These are phyloP conservation scores for Sorex fumeus DNA, from an alignment of 2,113 vertebrate genomes.

Conservation along the genomic window DNA sequence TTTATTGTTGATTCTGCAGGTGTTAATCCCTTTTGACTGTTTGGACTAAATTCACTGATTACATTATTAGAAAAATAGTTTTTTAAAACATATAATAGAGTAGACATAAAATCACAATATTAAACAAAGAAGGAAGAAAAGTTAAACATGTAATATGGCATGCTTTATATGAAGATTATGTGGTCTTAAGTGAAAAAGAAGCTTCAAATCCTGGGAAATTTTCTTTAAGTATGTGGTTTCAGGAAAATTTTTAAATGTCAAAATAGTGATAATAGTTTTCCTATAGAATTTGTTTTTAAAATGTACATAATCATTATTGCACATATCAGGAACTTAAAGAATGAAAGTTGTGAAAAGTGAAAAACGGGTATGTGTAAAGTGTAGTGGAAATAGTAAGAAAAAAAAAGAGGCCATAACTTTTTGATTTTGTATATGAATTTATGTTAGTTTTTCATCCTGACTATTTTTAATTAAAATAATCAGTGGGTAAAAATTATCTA, in stretches of 20 bases:
- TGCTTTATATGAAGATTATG: not conserved
- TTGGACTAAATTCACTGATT: slow-evolving; percentile 31
- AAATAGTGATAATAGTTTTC: slow-evolving; percentile 1
- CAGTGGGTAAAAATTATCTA: not conserved
- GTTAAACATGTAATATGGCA: not conserved
- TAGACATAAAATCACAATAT: not conserved
- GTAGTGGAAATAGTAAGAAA: not conserved
- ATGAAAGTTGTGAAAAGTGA: slow-evolving; percentile 13
- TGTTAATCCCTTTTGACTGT: not conserved
- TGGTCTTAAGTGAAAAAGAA: not conserved
- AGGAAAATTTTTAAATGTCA: slow-evolving; percentile 2
- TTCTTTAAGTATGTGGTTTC: slow-evolving; percentile 24
- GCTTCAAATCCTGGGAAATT: not conserved
- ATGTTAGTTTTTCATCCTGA: not conserved
- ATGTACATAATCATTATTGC: not conserved
- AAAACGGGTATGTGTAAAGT: not conserved
- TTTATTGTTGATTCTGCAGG: not conserved
- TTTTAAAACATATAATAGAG: not conserved
- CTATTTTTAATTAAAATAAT: slow-evolving; percentile 38
- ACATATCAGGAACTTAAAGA: slow-evolving; percentile 61
- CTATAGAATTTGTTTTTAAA: not conserved
- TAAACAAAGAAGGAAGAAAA: not conserved
- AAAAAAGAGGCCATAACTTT: not conserved
- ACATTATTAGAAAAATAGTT: not conserved
- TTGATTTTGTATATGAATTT: not conserved